Conservation (phyloP, 2,888 invertebrate species). For the Chaetogeoica ovagalla region DNA sequence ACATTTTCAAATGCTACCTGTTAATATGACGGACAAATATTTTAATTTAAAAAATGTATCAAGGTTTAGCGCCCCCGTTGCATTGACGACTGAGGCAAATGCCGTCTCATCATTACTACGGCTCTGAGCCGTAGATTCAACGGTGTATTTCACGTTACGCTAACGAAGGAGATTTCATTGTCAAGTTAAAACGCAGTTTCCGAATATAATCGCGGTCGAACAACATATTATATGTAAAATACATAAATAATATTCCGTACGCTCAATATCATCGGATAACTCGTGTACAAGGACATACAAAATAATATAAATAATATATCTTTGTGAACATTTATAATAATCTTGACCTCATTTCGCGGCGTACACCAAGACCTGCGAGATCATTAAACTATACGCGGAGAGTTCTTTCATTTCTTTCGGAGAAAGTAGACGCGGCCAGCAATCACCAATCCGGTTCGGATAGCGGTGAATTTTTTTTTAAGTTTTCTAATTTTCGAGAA, state of each 20-base stretch:
- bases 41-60: no score
- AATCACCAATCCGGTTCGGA: constrained; percentile 30
- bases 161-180: neutral
- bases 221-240: neutral
- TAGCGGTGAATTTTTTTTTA: constrained; percentile 36
- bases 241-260: constrained; percentile 17
- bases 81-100: no score
- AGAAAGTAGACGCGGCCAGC: constrained; percentile 39
- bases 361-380: constrained; percentile 13
- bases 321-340: constrained; percentile 4
- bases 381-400: constrained; percentile 39
- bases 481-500: constrained; percentile 22
- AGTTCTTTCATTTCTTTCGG: constrained; percentile 40
- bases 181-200: constrained; percentile 16
- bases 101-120: no score
- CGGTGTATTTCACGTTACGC: neutral
- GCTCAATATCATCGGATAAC: constrained; percentile 3
- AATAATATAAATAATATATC: neutral
- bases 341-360: constrained; percentile 38
- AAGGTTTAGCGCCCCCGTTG: no score
- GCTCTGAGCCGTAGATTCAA: no score
- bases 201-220: neutral
- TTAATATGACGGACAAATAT: no score
- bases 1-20: no score
- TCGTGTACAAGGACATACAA: constrained; percentile 23